Evolutionary conservation across 2,888 invertebrate genomes (phyloP).

Genomic region (Matsumyia berberina): DNA sequence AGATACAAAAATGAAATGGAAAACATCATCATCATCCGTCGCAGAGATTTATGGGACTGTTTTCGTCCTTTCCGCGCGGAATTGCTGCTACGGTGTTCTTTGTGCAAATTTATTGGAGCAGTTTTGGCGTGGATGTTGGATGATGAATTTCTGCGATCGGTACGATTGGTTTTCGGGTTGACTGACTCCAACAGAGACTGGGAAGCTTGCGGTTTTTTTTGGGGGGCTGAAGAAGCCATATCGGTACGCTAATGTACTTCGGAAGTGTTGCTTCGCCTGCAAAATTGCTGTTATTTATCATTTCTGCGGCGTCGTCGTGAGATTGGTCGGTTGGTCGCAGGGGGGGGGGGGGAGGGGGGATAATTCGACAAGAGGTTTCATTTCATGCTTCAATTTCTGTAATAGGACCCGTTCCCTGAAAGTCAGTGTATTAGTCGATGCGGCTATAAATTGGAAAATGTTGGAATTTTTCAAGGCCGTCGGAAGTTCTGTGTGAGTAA

Average conservation of each 20-base stretch:
- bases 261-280: slow-evolving; percentile 13
- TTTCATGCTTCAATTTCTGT: not conserved
- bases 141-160: slow-evolving; percentile 31
- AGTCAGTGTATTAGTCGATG: not conserved
- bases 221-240: not conserved
- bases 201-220: not conserved
- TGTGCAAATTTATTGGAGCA: slow-evolving; percentile 37
- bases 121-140: slow-evolving; percentile 25
- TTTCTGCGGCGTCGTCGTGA: slow-evolving; percentile 11
- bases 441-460: not conserved
- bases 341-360: not conserved
- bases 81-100: slow-evolving; percentile 5
- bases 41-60: slow-evolving; percentile 40
- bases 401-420: not conserved
- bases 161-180: slow-evolving; percentile 20
- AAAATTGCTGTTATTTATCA: slow-evolving; percentile 37
- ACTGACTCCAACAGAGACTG: not conserved
- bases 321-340: no score
- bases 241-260: slow-evolving; percentile 10
- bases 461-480: not conserved
- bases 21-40: slow-evolving; percentile 28
- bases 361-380: not conserved
- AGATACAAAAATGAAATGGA: slow-evolving; percentile 8
- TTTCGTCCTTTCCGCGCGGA: slow-evolving; percentile 10
- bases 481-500: no score